Evolutionary conservation across 2,888 invertebrate species (phyloP), one percentile per base, ranked within the genome.

Genomic region (Chrysotoxum bicinctum): DNA sequence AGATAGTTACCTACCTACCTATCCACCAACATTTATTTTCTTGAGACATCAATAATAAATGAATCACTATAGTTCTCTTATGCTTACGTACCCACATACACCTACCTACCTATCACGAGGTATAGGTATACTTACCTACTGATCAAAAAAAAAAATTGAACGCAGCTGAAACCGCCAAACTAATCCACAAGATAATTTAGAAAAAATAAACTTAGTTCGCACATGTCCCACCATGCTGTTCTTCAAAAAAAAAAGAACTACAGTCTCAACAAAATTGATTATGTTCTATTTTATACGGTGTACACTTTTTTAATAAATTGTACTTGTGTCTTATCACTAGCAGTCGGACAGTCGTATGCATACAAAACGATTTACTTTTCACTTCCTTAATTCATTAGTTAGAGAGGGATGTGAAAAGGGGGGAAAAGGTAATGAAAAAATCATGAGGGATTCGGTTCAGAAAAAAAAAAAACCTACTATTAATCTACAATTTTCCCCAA

Each of bases 321-420:
- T 56, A 75, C 64, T 56, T 43, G 30, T 64, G 54, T 30, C 62
- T 75, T 80, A 80, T 80, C 75, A 70, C 56, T 35, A 40, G 52
- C 4, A n/a, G n/a, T 26, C 2, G 4, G 7, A 7, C 50, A 37
- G 30, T 19, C 19, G 64, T 23, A 45, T 52, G 56, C 64, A 56
- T 75, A 35, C 52, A 75, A 40, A 75, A 32, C 19, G 37, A 75
- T 56, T 35, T 66, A 66, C 48, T 66, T 48, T 58, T 58, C 37
- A 58, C 58, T 58, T 58, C 64, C 64, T 66, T 19, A 66, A 66
- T 48, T 48, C 32, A 62, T 62, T 62, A 62, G 40, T 60, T 23
- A 1, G 19, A 3, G 0, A 19, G 48, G 12, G 19, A 10, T 30
- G 45, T 9, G 7, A n/a, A 48, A 21, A 35, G 9, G 21, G 8